A percentile compares a stretch with the other conserved stretches of the same genome.
These are phyloP conservation scores for Panthera uncia DNA, from an alignment of 2,113 vertebrate species.

Conservation along the genomic window DNA sequence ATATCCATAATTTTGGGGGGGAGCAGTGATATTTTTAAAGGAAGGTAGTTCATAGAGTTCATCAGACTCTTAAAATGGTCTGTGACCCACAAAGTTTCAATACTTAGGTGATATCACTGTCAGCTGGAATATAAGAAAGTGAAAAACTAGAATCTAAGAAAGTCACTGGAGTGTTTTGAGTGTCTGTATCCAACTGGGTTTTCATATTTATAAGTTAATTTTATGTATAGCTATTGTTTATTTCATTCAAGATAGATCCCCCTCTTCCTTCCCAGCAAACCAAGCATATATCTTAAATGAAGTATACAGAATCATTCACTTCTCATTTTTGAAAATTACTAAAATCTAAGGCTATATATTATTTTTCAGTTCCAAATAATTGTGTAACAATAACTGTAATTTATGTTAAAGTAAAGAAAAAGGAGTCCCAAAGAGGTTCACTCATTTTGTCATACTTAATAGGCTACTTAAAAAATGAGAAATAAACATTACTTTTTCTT, in stretches of 20 bases:
- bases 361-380: constrained; percentile 21
- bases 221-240: not conserved
- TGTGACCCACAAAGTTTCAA: not conserved
- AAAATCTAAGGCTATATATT: not conserved
- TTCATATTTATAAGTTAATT: not conserved
- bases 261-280: not conserved
- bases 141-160: not conserved
- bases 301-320: not conserved
- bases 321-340: not conserved
- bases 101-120: not conserved
- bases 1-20: not conserved
- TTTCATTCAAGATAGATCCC: not conserved
- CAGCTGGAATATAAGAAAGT: not conserved
- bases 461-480: not conserved
- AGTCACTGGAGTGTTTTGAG: not conserved
- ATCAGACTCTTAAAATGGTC: not conserved
- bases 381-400: not conserved
- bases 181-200: not conserved
- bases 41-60: not conserved
- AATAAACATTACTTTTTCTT: not conserved
- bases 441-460: not conserved
- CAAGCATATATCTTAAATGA: not conserved
- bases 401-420: not conserved
- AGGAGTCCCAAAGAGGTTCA: not conserved
- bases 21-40: not conserved